These are phyloP conservation scores for Hylaeus volcanicus DNA, from an alignment of 1,140 invertebrate genomes.

Conservation along the genomic window DNA sequence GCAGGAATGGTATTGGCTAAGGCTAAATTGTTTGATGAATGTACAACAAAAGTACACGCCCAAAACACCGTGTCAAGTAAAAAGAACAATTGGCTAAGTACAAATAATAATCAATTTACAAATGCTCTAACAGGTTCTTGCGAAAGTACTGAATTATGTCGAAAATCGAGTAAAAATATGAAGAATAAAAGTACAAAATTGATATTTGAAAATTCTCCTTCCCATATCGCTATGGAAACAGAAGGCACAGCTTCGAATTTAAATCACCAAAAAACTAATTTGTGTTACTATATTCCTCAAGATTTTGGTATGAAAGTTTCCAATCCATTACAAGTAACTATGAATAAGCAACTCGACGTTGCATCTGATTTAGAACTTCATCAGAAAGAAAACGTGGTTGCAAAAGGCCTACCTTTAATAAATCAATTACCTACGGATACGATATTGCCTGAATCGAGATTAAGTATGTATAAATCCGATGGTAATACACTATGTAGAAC, in stretches of 20 bases:
- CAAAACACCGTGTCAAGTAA: conserved; percentile 18
- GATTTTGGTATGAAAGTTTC: conserved; percentile 20
- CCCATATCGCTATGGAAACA: conserved; percentile 11
- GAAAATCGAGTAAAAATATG: conserved; percentile 49
- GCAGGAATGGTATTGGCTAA: conserved; percentile 86
- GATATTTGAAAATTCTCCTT: not conserved
- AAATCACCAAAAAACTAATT: conserved; percentile 7
- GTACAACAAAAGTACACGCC: conserved; percentile 60
- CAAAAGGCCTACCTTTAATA: conserved; percentile 10
- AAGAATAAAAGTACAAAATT: conserved; percentile 55
- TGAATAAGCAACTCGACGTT: conserved; percentile 19
- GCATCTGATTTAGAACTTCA: not conserved
- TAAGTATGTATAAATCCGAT: conserved; percentile 62
- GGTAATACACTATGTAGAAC: conserved; percentile 69
- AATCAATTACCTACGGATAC: conserved; percentile 20
- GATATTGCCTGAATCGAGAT: conserved; percentile 48
- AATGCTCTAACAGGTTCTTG: conserved; percentile 17
- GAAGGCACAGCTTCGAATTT: conserved; percentile 9
- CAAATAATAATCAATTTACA: conserved; percentile 12
- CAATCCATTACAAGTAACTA: not conserved
- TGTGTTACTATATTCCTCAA: conserved; percentile 3
- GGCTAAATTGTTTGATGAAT: conserved; percentile 84
- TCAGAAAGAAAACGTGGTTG: conserved; percentile 64
- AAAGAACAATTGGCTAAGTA: conserved; percentile 27
- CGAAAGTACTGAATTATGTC: conserved; percentile 2